A percentile compares a stretch with the other conserved stretches of the same genome.
Conservation (phyloP, 2,113 vertebrate species). For the Tragelaphus buxtoni region DNA sequence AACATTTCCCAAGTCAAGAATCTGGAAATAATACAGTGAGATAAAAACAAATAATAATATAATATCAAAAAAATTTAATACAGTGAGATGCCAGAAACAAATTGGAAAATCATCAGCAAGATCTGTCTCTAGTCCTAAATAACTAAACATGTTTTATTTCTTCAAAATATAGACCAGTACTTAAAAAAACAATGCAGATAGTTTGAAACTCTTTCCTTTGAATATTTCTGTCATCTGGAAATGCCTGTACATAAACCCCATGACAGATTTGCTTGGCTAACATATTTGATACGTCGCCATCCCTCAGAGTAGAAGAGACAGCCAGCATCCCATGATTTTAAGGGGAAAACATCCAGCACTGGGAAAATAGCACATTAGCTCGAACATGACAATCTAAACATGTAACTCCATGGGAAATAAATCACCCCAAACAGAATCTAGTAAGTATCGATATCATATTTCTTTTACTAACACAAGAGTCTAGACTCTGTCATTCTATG, state of each 20-base stretch:
- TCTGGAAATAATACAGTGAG: conserved; percentile 19
- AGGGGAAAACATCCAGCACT: conserved; percentile 57
- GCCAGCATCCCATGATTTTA: conserved; percentile 31
- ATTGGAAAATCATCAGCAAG: neutral
- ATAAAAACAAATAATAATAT: neutral
- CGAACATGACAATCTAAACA: conserved; percentile 57
- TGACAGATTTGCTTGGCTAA: conserved; percentile 58
- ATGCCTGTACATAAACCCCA: conserved; percentile 58
- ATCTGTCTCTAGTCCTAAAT: conserved; percentile 7
- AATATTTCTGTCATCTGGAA: conserved; percentile 71
- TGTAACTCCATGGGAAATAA: conserved; percentile 35
- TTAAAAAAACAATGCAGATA: conserved; percentile 7
- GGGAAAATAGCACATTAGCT: conserved; percentile 52
- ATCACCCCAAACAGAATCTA: conserved; percentile 51
- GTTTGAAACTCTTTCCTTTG: conserved; percentile 40
- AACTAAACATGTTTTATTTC: neutral
- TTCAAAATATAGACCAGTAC: neutral
- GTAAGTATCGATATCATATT: neutral
- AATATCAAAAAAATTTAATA: neutral
- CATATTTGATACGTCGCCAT: conserved; percentile 69
- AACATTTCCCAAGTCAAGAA: neutral
- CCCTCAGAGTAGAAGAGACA: conserved; percentile 43
- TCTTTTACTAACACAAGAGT: neutral
- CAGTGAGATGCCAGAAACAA: neutral
- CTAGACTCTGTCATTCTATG: neutral